Base-by-base conservation (phyloP, 2,113 vertebrate species). In the Columba janthina region DNA sequence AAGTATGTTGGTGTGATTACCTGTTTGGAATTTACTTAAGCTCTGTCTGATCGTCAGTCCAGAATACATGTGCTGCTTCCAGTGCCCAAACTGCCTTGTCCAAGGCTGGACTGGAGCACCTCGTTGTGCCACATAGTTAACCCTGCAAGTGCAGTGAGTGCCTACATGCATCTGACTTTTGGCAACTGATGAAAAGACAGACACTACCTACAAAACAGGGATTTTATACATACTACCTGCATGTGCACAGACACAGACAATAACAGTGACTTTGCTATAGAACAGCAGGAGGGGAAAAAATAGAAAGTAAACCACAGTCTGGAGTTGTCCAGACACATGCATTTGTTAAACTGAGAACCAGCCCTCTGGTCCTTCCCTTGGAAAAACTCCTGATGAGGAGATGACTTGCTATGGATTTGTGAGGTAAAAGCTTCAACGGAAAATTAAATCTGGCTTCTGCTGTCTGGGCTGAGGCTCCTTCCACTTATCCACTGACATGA, bases 331-430 rank as follows among this genome's bases (percentile, higher is more conserved):
- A 86, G 72, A 81, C 31, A 70, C 6, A 61, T 1, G 3, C 10
- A 40, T 46, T 80, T 5, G 3, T 88, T 56, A 67, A 90, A 67
- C 16, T 22, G 65, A 81, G 79, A 93, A 57, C 29, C 58, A 91
- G 17, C 31, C 11, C 42, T 92, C 65, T 93, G 38, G 34, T 96
- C 32, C 29, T 79, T 7, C 24, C 2, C 51, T 80, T 2, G 54
- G 94, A 88, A 95, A 90, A 90, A 56, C 6, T 88, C 32, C 32
- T 78, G 44, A 42, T 71, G 82, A 89, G 66, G 53, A 81, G 82
- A 77, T 64, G 88, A 77, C 34, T 94, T 88, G n/a, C 56, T 74
- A 53, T 46, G 60, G 69, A 83, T 93, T 94, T 96, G 90, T 80
- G 92, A 93, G 57, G 72, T 67, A 92, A 94, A 95, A 81, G 2